These are phyloP conservation scores for Rhadina sibilatrix DNA, from an alignment of 2,113 vertebrate species.

Conservation along the genomic window DNA sequence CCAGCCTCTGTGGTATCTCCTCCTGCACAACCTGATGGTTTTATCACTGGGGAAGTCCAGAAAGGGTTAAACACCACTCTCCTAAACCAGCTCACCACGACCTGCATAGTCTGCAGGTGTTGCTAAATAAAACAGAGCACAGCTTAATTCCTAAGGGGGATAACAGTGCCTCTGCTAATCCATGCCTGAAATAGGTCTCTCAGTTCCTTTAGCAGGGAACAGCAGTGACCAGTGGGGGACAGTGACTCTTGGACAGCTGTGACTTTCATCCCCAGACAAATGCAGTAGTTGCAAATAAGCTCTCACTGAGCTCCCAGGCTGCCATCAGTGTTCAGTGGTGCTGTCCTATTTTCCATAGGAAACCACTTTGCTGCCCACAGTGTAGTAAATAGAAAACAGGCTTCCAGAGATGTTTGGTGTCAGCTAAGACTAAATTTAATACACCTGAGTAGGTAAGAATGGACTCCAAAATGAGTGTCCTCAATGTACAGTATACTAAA, in stretches of 20 bases:
- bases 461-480: not conserved
- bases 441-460: not conserved
- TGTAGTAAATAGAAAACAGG: not conserved
- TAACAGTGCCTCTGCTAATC: constrained; percentile 2
- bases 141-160: not conserved
- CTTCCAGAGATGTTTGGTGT: not conserved
- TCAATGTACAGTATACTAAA: not conserved
- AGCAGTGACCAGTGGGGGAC: not conserved
- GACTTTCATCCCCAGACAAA: not conserved
- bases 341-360: not conserved
- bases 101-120: not conserved
- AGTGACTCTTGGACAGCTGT: not conserved
- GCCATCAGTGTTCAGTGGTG: not conserved
- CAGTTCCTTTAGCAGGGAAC: not conserved
- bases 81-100: not conserved
- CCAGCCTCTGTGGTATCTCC: not conserved
- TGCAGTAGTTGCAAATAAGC: not conserved
- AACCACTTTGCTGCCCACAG: not conserved
- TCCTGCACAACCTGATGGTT: not conserved
- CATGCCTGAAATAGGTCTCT: not conserved
- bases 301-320: not conserved
- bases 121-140: not conserved
- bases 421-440: constrained; percentile 36
- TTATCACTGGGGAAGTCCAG: not conserved
- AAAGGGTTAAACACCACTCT: not conserved